Evolutionary conservation across 1,140 invertebrate genomes (phyloP).

Genomic region (Campoletis sonorensis): DNA sequence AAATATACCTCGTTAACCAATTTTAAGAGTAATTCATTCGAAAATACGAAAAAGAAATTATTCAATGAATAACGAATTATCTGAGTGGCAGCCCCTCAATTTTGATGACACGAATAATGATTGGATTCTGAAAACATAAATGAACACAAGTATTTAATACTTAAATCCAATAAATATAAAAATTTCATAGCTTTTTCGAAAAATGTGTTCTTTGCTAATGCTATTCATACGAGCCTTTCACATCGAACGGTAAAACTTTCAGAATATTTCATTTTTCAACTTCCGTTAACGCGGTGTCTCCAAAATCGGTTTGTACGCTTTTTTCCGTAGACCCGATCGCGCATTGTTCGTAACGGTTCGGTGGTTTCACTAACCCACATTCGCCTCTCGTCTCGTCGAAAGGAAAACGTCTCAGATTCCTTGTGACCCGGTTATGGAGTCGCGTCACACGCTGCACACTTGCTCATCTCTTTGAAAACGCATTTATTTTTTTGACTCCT

Average conservation of each 20-base stretch:
- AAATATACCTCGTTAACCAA: no score
- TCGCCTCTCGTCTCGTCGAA: slow-evolving; percentile 64
- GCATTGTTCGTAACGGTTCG: slow-evolving; percentile 60
- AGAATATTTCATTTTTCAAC: background rate
- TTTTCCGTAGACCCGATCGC: background rate
- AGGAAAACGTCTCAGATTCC: slow-evolving; percentile 73
- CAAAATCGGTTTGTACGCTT: slow-evolving; percentile 17
- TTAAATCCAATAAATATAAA: no score
- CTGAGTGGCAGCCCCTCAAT: no score
- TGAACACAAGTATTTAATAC: no score
- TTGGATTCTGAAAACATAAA: no score
- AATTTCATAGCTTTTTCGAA: no score
- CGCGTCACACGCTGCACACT: slow-evolving; percentile 34
- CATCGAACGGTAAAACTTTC: slow-evolving; percentile 23
- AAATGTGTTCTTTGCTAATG: no score
- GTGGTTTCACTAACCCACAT: slow-evolving; percentile 77
- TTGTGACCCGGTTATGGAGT: slow-evolving; percentile 66
- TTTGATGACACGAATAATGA: no score
- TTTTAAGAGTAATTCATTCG: no score
- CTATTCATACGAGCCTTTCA: background rate
- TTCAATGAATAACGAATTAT: no score
- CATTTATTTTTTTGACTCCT: background rate
- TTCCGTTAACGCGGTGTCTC: slow-evolving; percentile 12
- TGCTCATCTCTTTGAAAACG: slow-evolving; percentile 43
- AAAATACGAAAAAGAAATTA: no score